Evolutionary conservation across 2,113 vertebrate species (phyloP), one percentile per base, ranked within the genome.

Genomic region (Gnathonemus echidnorhynchus): DNA sequence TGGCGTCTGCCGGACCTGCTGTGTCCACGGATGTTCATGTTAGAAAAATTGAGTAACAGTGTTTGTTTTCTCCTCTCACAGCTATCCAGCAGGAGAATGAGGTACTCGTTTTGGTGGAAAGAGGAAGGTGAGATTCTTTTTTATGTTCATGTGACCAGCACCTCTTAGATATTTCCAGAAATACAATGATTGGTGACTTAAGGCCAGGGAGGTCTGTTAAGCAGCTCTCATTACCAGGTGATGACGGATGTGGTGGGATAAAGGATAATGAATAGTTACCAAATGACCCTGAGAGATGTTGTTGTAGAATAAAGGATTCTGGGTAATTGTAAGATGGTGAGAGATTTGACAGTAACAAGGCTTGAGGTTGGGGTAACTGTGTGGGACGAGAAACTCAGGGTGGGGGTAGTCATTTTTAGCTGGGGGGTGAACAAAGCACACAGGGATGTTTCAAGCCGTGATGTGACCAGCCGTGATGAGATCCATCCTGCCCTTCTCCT

Each of bases 51-150:
- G n/a, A 89, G 39, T 56, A 42, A 31, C 3, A 21, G 4, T 48
- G 35, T n/a, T 35, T n/a, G 5, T 21, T 45, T 53, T 7, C 70
- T 58, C 49, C 90, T 46, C 42, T 21, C 9, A 4, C 95, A 99
- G 98, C 98, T 4, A 94, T 97, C 84, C 97, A 98, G 58, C 96
- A 97, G 48, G 98, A 98, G 88, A 96, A 94, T 0, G 98, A 98
- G 35, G 97, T 97, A 85, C 96, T 98, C 87, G 98, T 99, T 89
- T 95, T 99, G 93, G 98, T 98, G 93, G 98, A 98, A 93, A 96
- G 95, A 70, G 96, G 98, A 66, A 98, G 98, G 98, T 98, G 90
- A 95, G 92, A 19, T 42, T 87, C 86, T 1, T 1, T 3, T 5
- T 17, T 10, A 27, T 84, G 50, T 27, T 88, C 48, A 15, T 52